These are phyloP conservation scores for Tympanuchus pallidicinctus DNA, from an alignment of 2,113 vertebrate species.

Conservation along the genomic window DNA sequence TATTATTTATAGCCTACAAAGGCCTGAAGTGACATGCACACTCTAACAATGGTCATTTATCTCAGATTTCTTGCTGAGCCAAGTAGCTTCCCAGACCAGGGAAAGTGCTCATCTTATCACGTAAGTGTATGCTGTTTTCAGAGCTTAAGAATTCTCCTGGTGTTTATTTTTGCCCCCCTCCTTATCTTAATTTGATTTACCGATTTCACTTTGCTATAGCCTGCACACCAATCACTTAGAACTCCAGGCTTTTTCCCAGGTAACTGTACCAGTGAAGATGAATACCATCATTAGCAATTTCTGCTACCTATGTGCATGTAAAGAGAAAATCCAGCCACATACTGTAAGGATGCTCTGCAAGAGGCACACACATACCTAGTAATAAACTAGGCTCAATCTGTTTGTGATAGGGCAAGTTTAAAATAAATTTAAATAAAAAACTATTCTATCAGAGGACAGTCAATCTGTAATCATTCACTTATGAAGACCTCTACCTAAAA, in stretches of 20 bases:
- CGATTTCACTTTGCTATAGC: not conserved
- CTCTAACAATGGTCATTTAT: not conserved
- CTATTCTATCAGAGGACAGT: not conserved
- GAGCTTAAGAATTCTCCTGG: not conserved
- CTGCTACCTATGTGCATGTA: not conserved
- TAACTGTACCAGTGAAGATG: not conserved
- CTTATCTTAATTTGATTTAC: not conserved
- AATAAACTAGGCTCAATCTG: not conserved
- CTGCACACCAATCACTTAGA: not conserved
- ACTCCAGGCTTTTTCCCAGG: not conserved
- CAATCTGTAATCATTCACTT: not conserved
- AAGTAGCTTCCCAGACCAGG: not conserved
- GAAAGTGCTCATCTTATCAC: not conserved
- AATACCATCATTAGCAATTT: not conserved
- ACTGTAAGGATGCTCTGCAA: not conserved
- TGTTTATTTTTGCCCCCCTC: not conserved
- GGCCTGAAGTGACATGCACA: not conserved
- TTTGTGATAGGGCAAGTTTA: not conserved
- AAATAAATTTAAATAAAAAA: not conserved
- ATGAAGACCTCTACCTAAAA: not conserved
- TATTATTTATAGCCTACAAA: not conserved
- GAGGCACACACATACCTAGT: not conserved
- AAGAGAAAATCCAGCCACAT: not conserved
- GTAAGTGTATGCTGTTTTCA: not conserved
- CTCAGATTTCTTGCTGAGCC: not conserved